These are phyloP conservation scores for Leptinotarsa rubiginosa DNA, from an alignment of 2,888 invertebrate species.

Conservation along the genomic window DNA sequence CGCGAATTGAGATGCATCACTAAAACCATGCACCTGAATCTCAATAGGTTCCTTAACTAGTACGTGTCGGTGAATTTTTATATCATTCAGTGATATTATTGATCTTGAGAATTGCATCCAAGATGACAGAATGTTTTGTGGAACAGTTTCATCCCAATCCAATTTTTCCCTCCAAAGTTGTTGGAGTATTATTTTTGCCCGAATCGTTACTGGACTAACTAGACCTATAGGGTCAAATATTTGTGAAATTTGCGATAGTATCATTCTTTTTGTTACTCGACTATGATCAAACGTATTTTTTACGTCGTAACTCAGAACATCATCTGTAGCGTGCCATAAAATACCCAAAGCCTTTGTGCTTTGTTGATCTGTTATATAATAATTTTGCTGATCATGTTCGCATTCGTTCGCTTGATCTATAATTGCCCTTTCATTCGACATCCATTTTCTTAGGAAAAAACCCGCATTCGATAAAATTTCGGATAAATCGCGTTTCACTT, in stretches of 20 bases:
- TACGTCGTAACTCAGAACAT: background rate
- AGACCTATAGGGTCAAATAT: slow-evolving; percentile 51
- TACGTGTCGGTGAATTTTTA: slow-evolving; percentile 34
- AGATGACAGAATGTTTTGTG: slow-evolving; percentile 21
- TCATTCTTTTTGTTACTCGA: slow-evolving; percentile 39
- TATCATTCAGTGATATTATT: slow-evolving; percentile 25
- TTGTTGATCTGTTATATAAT: slow-evolving; percentile 4
- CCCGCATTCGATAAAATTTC: background rate
- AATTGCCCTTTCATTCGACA: slow-evolving; percentile 4
- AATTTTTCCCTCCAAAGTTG: slow-evolving; percentile 43
- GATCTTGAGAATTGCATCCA: slow-evolving; percentile 31
- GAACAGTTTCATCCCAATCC: slow-evolving; percentile 47
- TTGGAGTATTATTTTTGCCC: slow-evolving; percentile 46
- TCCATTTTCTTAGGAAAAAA: background rate
- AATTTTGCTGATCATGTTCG: background rate
- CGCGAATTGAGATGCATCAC: slow-evolving; percentile 37
- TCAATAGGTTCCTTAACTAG: slow-evolving; percentile 7
- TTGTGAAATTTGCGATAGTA: slow-evolving; percentile 43
- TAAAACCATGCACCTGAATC: slow-evolving; percentile 41
- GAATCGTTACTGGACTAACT: slow-evolving; percentile 46
- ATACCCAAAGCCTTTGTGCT: slow-evolving; percentile 11
- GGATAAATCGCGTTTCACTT: background rate
- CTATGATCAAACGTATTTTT: background rate
- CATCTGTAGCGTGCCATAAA: slow-evolving; percentile 1
- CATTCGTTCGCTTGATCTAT: background rate